phyloP scores from a whole-genome alignment of 2,888 invertebrate genomes.

The Drosophila mulleri region DNA sequence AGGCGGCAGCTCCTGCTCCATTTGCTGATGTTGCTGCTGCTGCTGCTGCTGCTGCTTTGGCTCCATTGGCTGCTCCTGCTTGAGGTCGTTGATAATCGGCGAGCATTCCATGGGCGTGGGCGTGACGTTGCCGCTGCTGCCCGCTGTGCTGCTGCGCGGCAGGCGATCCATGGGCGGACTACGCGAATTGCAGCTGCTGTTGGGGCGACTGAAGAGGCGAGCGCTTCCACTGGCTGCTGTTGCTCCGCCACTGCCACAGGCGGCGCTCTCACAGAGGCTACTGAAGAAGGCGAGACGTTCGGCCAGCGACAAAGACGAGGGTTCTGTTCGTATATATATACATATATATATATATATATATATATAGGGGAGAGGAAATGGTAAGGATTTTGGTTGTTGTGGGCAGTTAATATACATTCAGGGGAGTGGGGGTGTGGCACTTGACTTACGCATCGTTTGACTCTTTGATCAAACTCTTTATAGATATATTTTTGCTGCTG shows the following conservation, averaged over 20 bases:
- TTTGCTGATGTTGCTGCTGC: neutral
- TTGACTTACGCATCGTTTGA: conserved; percentile 75
- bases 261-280: conserved; percentile 73
- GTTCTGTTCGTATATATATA: conserved; percentile 68
- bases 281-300: conserved; percentile 84
- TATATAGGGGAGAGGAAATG: neutral
- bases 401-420: neutral
- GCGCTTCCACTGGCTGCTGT: conserved; percentile 13
- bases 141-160: conserved; percentile 70
- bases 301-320: conserved; percentile 83
- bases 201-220: conserved; percentile 50
- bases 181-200: conserved; percentile 59
- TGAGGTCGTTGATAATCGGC: conserved; percentile 19
- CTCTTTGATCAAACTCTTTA: conserved; percentile 3
- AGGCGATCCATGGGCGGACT: conserved; percentile 76
- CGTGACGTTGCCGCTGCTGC: conserved; percentile 73
- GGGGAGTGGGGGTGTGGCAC: neutral
- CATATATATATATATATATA: no score
- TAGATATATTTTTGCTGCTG: neutral
- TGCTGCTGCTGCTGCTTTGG: neutral
- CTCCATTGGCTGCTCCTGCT: neutral
- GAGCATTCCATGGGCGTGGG: conserved; percentile 75
- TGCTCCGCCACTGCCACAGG: conserved; percentile 28
- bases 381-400: neutral
- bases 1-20: neutral